Evolutionary conservation across 2,113 vertebrate species (phyloP).

Genomic region (Oostethus manadensis): DNA sequence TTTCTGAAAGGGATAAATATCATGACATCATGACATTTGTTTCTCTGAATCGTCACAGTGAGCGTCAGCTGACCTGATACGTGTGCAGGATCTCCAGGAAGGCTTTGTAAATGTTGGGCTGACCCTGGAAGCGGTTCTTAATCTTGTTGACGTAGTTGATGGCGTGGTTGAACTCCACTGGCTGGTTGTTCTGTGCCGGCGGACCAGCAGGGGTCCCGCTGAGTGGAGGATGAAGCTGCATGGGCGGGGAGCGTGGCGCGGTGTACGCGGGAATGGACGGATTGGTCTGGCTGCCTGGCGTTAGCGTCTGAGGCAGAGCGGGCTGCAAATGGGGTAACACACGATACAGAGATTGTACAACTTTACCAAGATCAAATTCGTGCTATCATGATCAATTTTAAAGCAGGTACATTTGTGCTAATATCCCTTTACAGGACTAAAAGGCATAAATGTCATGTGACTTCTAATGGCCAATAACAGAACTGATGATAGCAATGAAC

Average conservation of each 20-base stretch:
- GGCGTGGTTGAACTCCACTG: conserved; percentile 97
- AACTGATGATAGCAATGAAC: too few relatives aligned
- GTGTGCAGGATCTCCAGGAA: conserved; percentile 98
- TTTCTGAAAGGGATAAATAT: conserved; percentile 71
- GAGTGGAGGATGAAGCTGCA: conserved; percentile 76
- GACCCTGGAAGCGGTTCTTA: conserved; percentile 98
- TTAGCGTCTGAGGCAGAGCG: conserved; percentile 82
- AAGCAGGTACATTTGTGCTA: neutral
- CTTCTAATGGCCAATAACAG: too few relatives aligned
- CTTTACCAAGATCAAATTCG: too few relatives aligned
- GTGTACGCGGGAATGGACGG: conserved; percentile 86
- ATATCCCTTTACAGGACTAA: too few relatives aligned
- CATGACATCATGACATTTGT: neutral
- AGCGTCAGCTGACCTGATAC: conserved; percentile 80
- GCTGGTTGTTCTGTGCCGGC: conserved; percentile 96
- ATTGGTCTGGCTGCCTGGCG: conserved; percentile 86
- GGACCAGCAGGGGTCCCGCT: conserved; percentile 88
- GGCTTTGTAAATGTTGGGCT: conserved; percentile 98
- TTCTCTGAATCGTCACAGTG: neutral
- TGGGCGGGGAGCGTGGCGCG: conserved; percentile 87
- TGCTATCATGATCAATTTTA: neutral
- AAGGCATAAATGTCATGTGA: too few relatives aligned
- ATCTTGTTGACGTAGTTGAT: conserved; percentile 99
- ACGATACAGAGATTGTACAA: neutral
- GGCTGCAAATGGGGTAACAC: conserved; percentile 64